Evolutionary conservation across 2,888 invertebrate species (phyloP), one percentile per base, ranked within the genome.

Genomic region (Halictus ligatus): DNA sequence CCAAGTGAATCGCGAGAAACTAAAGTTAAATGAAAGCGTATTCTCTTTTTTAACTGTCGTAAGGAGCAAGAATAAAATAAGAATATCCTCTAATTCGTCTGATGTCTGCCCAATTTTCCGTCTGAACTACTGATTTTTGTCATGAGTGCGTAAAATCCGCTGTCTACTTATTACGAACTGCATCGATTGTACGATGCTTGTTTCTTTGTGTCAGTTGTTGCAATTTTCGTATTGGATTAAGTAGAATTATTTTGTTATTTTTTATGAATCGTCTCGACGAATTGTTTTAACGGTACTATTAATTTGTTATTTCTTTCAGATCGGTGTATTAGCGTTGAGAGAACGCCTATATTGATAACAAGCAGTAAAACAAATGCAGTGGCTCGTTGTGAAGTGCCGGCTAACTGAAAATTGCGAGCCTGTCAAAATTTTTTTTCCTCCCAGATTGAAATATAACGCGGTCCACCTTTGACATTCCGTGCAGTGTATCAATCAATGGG

Each of bases 391-490:
- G 43, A 46, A 71, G 15, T 54, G 71, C 64, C 25, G 15, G n/a
- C n/a, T 21, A 54, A 58, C 76, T 48, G 72, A 77, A 81, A 77
- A 73, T 81, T 40, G 76, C 83, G 67, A 81, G 72, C 64, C 74
- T 73, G 74, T 78, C 83, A 75, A 54, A 84, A 75, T 71, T 84
- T 82, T 77, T 67, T 78, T 78, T 48, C 46, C 6, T 48, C 69
- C 13, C 60, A 69, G 69, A 69, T 73, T 75, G 82, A 83, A 85
- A 85, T 85, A 82, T 85, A 87, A 85, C 85, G 80, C 58, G 29
- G 78, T 83, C 81, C 87, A 75, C 85, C 87, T 82, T 88, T 87
- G 87, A 87, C 87, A 87, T 75, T 79, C 87, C 81, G 80, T n/a
- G 85, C 85, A 88, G 87, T 87, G 87, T 77, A 85, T 88, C 88